Conservation (phyloP, 2,113 vertebrate species). For the Cavia aperea region DNA sequence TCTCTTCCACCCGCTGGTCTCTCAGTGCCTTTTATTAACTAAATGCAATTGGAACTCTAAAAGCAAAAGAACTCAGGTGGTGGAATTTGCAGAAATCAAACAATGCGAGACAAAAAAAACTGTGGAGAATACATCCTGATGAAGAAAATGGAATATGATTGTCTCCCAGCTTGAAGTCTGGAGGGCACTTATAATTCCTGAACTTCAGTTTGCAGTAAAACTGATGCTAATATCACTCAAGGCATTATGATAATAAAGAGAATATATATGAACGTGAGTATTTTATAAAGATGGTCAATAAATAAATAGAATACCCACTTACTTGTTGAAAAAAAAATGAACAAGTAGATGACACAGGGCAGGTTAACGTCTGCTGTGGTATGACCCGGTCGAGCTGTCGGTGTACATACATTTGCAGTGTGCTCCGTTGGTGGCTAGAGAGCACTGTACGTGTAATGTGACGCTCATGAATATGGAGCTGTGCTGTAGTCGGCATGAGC, state of each 20-base stretch:
- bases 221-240: background rate
- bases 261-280: background rate
- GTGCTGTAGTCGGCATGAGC: background rate
- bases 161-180: background rate
- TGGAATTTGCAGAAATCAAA: background rate
- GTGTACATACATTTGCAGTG: rapidly evolving
- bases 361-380: background rate
- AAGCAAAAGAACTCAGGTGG: background rate
- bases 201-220: background rate
- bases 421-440: background rate
- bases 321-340: background rate
- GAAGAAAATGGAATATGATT: background rate
- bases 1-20: background rate
- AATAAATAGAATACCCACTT: background rate
- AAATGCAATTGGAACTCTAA: background rate
- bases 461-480: background rate
- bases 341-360: background rate
- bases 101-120: background rate
- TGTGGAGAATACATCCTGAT: background rate
- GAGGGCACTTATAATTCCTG: background rate
- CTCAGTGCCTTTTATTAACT: background rate
- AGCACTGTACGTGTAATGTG: background rate
- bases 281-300: background rate
- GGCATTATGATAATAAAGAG: background rate
- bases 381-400: rapidly evolving